These are phyloP conservation scores for Himalopsyche tibetana DNA, from an alignment of 2,888 invertebrate species.

Conservation along the genomic window DNA sequence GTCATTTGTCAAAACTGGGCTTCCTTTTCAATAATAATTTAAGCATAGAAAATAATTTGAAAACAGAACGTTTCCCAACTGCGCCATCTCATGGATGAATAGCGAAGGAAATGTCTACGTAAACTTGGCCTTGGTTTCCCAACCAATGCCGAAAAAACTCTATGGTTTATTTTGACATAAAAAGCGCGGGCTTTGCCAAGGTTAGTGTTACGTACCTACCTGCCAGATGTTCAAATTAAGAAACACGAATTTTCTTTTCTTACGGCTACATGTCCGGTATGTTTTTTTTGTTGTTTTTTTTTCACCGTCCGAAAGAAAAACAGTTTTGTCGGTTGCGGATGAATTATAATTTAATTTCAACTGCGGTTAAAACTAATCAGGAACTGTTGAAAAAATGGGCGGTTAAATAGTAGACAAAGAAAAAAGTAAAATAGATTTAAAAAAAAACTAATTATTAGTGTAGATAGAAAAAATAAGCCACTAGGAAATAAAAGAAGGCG, in stretches of 20 bases:
- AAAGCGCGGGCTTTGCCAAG: conserved; percentile 25
- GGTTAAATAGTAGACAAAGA: too few species aligned
- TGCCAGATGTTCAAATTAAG: background rate
- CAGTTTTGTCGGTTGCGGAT: background rate
- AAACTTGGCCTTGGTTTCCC: conserved; percentile 5
- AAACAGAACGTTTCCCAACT: background rate
- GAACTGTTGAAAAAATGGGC: background rate
- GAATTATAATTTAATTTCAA: background rate
- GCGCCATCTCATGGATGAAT: background rate
- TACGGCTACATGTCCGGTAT: background rate
- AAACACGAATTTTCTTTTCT: background rate
- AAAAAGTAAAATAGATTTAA: too few species aligned
- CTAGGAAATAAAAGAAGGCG: too few species aligned
- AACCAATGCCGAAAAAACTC: background rate
- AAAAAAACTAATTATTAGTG: too few species aligned
- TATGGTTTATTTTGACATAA: conserved; percentile 12
- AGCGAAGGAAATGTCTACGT: too few species aligned
- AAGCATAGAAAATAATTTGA: background rate
- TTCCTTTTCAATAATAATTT: too few species aligned
- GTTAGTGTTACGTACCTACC: background rate
- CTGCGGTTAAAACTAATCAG: background rate
- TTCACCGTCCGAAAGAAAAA: background rate
- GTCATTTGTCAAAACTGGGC: too few species aligned
- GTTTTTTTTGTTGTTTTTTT: background rate
- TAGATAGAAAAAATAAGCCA: too few species aligned